These are phyloP conservation scores for Thera britannica DNA, from an alignment of 2,888 invertebrate genomes.

Conservation along the genomic window DNA sequence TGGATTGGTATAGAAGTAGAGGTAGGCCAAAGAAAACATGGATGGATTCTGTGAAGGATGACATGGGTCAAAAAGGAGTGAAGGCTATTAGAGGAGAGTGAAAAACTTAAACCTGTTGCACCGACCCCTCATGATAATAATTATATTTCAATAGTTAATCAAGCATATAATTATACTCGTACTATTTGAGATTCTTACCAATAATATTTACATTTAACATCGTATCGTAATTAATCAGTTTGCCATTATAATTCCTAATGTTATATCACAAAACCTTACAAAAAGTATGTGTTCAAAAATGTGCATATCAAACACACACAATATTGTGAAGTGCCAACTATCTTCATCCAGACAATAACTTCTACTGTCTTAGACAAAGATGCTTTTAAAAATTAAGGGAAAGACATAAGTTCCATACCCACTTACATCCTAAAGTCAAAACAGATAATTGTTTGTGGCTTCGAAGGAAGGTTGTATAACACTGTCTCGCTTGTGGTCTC, in stretches of 20 bases:
- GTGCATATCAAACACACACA: constrained; percentile 25
- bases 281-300: constrained; percentile 42
- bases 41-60: too few relatives aligned
- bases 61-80: too few relatives aligned
- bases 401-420: not conserved
- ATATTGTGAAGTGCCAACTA: constrained; percentile 8
- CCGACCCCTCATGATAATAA: too few relatives aligned
- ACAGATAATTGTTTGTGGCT: not conserved
- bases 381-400: not conserved
- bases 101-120: too few relatives aligned
- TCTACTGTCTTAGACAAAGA: not conserved
- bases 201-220: not conserved
- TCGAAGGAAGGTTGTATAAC: not conserved
- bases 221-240: not conserved
- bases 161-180: too few relatives aligned
- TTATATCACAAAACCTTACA: constrained; percentile 39
- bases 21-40: too few relatives aligned
- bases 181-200: not conserved
- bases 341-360: not conserved
- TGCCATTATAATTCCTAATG: constrained; percentile 1
- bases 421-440: not conserved
- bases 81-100: too few relatives aligned
- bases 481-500: not conserved
- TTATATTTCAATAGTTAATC: too few relatives aligned
- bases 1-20: too few relatives aligned